Conservation (phyloP, 1,140 invertebrate species). For the Adoxophyes honmai region DNA sequence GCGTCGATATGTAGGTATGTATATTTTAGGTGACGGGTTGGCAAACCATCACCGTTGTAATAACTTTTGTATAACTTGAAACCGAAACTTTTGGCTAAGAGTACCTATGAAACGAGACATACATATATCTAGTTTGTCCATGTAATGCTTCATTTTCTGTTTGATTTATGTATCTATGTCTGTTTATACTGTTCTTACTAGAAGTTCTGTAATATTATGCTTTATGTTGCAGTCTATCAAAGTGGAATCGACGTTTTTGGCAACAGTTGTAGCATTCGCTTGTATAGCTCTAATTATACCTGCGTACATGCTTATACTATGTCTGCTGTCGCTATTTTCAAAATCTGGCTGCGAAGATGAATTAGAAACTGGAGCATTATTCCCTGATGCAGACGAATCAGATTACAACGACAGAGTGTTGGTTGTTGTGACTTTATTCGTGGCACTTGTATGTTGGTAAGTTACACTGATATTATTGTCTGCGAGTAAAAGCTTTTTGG, state of each 20-base stretch:
- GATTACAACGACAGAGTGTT: conserved; percentile 53
- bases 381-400: conserved; percentile 46
- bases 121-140: too few species aligned
- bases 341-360: conserved; percentile 56
- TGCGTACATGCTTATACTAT: conserved; percentile 54
- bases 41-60: too few species aligned
- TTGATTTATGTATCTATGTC: too few species aligned
- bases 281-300: conserved; percentile 62
- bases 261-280: conserved; percentile 53
- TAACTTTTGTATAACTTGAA: too few species aligned
- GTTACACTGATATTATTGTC: conserved; percentile 18
- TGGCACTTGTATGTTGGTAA: conserved; percentile 62
- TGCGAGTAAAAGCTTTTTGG: too few species aligned
- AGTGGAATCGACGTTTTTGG: conserved; percentile 64
- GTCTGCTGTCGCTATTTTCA: conserved; percentile 50
- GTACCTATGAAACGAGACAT: too few species aligned
- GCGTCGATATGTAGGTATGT: too few species aligned
- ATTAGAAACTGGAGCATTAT: conserved; percentile 60
- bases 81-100: too few species aligned
- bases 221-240: conserved; percentile 61
- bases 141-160: too few species aligned
- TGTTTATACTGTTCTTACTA: too few species aligned
- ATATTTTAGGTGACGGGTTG: too few species aligned
- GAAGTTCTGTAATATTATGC: too few species aligned
- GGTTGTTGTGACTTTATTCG: conserved; percentile 48